Evolutionary conservation across 2,113 vertebrate species (phyloP).

Genomic region (Bufo bufo): DNA sequence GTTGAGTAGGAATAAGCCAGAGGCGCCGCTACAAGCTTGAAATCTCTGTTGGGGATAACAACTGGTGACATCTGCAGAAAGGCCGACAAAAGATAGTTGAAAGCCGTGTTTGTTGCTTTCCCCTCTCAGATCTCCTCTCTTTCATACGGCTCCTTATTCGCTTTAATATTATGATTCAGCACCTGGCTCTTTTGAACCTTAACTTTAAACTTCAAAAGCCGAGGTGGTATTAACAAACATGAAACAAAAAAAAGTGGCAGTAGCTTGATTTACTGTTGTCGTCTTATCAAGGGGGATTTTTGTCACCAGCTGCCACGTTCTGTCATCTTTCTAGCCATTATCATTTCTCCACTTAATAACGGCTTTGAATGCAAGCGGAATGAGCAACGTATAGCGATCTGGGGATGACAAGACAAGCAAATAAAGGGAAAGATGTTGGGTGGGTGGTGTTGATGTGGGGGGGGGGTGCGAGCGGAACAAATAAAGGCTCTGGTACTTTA

Average conservation of each 20-base stretch:
- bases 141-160: constrained; percentile 84
- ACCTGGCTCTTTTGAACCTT: constrained; percentile 93
- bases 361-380: constrained; percentile 86
- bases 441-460: no score
- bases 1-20: constrained; percentile 94
- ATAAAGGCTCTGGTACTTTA: constrained; percentile 74
- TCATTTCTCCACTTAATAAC: constrained; percentile 88
- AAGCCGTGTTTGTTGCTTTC: constrained; percentile 90
- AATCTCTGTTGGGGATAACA: constrained; percentile 94
- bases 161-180: constrained; percentile 95
- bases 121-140: constrained; percentile 86
- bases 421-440: constrained; percentile 78
- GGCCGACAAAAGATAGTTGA: constrained; percentile 98
- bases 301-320: constrained; percentile 90
- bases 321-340: constrained; percentile 91
- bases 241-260: constrained; percentile 84
- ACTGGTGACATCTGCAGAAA: constrained; percentile 98
- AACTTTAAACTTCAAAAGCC: constrained; percentile 92
- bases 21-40: constrained; percentile 95
- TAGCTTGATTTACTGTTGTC: constrained; percentile 90
- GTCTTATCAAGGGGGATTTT: constrained; percentile 85
- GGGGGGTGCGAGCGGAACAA: constrained; percentile 67
- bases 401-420: constrained; percentile 77
- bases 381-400: constrained; percentile 79
- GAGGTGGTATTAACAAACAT: constrained; percentile 92